Evolutionary conservation across 1,140 invertebrate genomes (phyloP).

Genomic region (Colletes gigas): DNA sequence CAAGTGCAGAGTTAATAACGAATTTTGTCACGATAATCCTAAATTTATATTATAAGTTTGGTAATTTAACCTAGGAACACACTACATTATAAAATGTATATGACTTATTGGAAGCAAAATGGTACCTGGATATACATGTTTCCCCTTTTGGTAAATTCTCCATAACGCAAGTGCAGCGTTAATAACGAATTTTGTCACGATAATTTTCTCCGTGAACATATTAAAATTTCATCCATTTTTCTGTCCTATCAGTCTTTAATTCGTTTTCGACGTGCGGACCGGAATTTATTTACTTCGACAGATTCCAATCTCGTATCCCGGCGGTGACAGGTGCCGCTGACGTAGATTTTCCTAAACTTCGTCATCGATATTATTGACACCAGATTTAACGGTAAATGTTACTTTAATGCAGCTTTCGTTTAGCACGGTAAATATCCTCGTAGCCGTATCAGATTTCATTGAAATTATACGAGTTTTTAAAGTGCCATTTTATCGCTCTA

Average conservation of each 20-base stretch:
- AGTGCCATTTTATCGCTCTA: neutral
- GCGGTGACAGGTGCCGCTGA: constrained; percentile 19
- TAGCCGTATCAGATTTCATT: neutral
- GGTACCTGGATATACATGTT: too few relatives aligned
- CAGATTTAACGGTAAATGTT: constrained; percentile 17
- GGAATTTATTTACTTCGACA: constrained; percentile 12
- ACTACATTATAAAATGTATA: too few relatives aligned
- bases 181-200: neutral
- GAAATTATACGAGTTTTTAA: neutral
- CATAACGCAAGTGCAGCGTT: too few relatives aligned
- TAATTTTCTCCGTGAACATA: neutral
- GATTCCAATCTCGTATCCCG: constrained; percentile 36
- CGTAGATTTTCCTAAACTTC: constrained; percentile 29
- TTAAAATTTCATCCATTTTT: constrained; percentile 12
- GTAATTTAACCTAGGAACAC: too few relatives aligned
- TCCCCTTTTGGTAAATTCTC: too few relatives aligned
- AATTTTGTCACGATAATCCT: neutral
- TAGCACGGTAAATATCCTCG: neutral
- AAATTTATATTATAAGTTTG: too few relatives aligned
- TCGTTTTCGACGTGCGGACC: neutral
- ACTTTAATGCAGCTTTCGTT: constrained; percentile 8
- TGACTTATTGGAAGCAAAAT: too few relatives aligned
- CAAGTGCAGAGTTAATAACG: neutral
- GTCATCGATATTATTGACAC: constrained; percentile 36
- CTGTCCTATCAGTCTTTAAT: constrained; percentile 20